A percentile compares a stretch with the other conserved stretches of the same genome.
Evolutionary conservation across 1,140 invertebrate genomes (phyloP).

Genomic region (Drosophila persimilis): DNA sequence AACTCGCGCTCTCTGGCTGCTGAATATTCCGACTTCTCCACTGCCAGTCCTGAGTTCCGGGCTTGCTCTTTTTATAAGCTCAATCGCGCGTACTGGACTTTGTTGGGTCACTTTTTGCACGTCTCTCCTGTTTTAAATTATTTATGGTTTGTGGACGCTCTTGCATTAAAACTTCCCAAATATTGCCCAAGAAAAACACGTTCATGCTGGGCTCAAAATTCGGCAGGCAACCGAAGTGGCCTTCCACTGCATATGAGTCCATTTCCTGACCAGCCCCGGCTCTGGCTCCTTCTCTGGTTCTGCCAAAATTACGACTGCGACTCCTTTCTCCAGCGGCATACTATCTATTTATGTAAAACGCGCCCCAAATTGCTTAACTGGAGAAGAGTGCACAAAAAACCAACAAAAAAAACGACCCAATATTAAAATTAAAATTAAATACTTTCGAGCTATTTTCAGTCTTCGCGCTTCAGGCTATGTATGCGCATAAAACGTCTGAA

Average conservation of each 20-base stretch:
- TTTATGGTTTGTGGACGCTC: constrained; percentile 72
- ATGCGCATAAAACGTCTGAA: neutral
- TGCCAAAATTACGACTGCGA: too few species aligned
- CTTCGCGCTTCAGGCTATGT: neutral
- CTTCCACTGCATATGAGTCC: constrained; percentile 63
- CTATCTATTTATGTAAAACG: constrained; percentile 50
- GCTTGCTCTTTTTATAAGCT: constrained; percentile 13
- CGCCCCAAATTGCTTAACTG: constrained; percentile 61
- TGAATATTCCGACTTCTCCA: constrained; percentile 32
- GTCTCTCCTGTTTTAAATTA: constrained; percentile 70
- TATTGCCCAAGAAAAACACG: constrained; percentile 42
- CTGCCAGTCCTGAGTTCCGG: neutral
- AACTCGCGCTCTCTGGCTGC: constrained; percentile 45
- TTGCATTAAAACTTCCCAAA: constrained; percentile 70
- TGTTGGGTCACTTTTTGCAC: constrained; percentile 60
- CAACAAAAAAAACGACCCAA: neutral
- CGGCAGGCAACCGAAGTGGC: constrained; percentile 52
- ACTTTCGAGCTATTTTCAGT: too few species aligned
- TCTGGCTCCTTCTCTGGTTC: neutral
- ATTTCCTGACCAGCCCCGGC: constrained; percentile 14
- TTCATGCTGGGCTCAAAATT: constrained; percentile 7
- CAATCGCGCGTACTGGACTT: constrained; percentile 6
- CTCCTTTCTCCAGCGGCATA: neutral
- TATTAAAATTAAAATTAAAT: neutral
- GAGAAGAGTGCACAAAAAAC: neutral